phyloP scores from a whole-genome alignment of 2,888 invertebrate genomes.

The Epinotia demarniana region DNA sequence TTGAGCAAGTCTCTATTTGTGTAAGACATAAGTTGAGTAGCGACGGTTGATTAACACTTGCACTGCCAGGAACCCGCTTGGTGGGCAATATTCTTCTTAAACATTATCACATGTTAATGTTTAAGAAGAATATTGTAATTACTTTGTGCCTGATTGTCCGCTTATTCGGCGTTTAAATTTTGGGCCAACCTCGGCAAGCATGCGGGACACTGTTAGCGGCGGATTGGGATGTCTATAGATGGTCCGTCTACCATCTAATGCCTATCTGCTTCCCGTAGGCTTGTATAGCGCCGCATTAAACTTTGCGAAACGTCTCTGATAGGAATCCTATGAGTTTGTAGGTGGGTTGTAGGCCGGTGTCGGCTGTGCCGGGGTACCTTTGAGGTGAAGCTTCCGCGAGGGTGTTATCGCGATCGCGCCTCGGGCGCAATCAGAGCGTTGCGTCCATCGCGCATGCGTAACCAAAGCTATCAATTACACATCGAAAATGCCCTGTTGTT shows the following conservation, averaged over 20 bases:
- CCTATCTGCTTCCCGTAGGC: not conserved
- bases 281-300: not conserved
- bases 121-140: slow-evolving; percentile 23
- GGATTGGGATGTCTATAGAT: not conserved
- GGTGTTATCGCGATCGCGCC: slow-evolving; percentile 54
- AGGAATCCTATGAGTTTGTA: slow-evolving; percentile 2
- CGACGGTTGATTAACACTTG: slow-evolving; percentile 11
- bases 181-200: not conserved
- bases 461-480: slow-evolving; percentile 44
- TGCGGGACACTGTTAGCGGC: too few species aligned
- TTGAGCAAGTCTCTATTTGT: slow-evolving; percentile 43
- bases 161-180: not conserved
- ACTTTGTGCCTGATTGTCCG: slow-evolving; percentile 12
- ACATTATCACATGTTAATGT: too few species aligned
- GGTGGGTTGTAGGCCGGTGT: slow-evolving; percentile 5
- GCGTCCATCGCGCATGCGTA: slow-evolving; percentile 51
- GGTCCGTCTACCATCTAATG: not conserved
- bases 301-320: slow-evolving; percentile 7
- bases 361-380: slow-evolving; percentile 14
- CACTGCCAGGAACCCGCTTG: too few species aligned
- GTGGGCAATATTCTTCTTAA: too few species aligned
- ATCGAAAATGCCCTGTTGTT: slow-evolving; percentile 26
- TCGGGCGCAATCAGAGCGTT: slow-evolving; percentile 61
- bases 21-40: slow-evolving; percentile 33
- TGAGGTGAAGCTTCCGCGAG: slow-evolving; percentile 57